Conservation (phyloP, 1,140 invertebrate species). For the Helicoverpa armigera region DNA sequence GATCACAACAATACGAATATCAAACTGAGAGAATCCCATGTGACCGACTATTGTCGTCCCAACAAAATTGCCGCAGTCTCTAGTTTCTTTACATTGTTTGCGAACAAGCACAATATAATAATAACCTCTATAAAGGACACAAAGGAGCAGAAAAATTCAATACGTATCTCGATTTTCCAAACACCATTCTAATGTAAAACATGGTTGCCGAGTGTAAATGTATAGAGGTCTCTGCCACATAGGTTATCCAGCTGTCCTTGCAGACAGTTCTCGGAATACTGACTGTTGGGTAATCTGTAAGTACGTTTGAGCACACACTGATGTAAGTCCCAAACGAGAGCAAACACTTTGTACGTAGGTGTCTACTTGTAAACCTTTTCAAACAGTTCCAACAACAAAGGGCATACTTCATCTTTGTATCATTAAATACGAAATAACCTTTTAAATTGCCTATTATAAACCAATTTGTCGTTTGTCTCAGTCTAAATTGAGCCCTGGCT, state of each 20-base stretch:
- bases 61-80: conserved; percentile 53
- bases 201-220: background rate
- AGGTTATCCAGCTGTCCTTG: background rate
- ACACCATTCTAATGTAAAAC: conserved; percentile 1
- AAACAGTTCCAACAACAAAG: background rate
- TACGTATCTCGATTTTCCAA: conserved; percentile 16
- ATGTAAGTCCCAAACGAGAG: background rate
- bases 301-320: too few species aligned
- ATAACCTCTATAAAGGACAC: conserved; percentile 41
- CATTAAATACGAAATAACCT: background rate
- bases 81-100: conserved; percentile 55
- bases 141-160: conserved; percentile 37
- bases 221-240: background rate
- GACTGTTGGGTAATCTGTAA: too few species aligned
- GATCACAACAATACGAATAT: conserved; percentile 42
- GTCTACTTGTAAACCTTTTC: background rate
- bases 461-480: conserved; percentile 1
- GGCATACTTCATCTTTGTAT: background rate
- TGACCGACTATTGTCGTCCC: conserved; percentile 52
- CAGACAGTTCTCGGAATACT: background rate
- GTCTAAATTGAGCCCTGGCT: conserved; percentile 24
- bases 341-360: background rate
- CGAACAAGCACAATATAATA: conserved; percentile 55
- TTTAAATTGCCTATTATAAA: background rate
- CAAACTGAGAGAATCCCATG: conserved; percentile 43